Percentiles rank a stretch among this genome's conserved stretches.
phyloP scores from a whole-genome alignment of 1,140 invertebrate genomes.

The Caenorhabditis briggsae region DNA sequence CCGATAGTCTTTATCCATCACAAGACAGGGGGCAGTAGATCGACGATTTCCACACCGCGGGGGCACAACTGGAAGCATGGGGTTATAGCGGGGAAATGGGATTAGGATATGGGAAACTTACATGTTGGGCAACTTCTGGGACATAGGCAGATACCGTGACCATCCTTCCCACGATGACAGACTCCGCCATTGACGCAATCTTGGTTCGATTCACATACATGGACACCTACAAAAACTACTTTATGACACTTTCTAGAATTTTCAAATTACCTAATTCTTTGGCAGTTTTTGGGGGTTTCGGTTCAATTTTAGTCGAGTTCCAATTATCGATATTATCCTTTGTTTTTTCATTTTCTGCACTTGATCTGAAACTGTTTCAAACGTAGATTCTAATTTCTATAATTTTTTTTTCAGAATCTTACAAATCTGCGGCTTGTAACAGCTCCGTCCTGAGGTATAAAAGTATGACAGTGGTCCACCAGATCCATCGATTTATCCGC shows the following conservation, averaged over 20 bases:
- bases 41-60: constrained; percentile 60
- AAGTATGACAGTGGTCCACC: constrained; percentile 58
- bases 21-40: constrained; percentile 66
- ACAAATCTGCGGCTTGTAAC: constrained; percentile 20
- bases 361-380: constrained; percentile 24
- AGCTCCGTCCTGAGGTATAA: constrained; percentile 33
- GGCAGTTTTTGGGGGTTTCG: constrained; percentile 3
- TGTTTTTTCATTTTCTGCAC: constrained; percentile 4
- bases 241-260: background rate
- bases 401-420: background rate
- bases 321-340: background rate
- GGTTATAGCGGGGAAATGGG: background rate
- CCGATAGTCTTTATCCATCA: constrained; percentile 72
- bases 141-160: constrained; percentile 72
- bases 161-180: constrained; percentile 69
- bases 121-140: constrained; percentile 74
- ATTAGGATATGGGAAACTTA: constrained; percentile 57
- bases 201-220: constrained; percentile 68
- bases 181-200: constrained; percentile 73
- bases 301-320: constrained; percentile 34
- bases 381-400: background rate
- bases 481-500: constrained; percentile 56
- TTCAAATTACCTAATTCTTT: constrained; percentile 44
- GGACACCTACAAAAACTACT: constrained; percentile 66
- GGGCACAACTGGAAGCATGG: constrained; percentile 19